phyloP scores from a whole-genome alignment of 2,888 invertebrate species.

The Thecophora atra region DNA sequence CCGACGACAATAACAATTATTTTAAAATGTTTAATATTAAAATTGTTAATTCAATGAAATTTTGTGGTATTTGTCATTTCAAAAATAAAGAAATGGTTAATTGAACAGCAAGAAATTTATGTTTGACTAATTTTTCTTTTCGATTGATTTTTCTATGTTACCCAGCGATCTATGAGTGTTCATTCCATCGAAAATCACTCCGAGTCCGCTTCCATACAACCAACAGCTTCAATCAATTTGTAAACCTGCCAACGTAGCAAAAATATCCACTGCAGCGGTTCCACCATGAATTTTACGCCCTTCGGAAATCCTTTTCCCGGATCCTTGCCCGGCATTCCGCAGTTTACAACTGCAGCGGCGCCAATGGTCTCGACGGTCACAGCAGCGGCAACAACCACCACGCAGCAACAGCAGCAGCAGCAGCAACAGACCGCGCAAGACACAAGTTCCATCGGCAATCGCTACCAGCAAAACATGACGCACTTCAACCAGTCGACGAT shows the following conservation, averaged over 20 bases:
- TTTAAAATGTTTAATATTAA: not conserved
- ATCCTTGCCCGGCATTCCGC: conserved; percentile 83
- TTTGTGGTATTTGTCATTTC: too few relatives aligned
- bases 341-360: conserved; percentile 72
- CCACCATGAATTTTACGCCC: conserved; percentile 84
- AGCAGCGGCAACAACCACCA: conserved; percentile 63
- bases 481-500: conserved; percentile 70
- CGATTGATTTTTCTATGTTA: not conserved
- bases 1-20: not conserved
- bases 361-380: conserved; percentile 71
- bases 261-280: conserved; percentile 39
- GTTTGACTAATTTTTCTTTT: not conserved
- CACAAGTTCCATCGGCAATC: conserved; percentile 57
- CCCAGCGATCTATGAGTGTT: not conserved
- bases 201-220: not conserved
- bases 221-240: not conserved
- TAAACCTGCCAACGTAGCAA: conserved; percentile 1
- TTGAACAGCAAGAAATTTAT: too few relatives aligned
- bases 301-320: conserved; percentile 82
- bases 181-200: not conserved
- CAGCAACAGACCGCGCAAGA: conserved; percentile 51
- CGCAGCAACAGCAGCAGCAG: conserved; percentile 55
- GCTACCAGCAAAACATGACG: conserved; percentile 64
- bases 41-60: not conserved
- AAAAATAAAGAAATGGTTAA: too few relatives aligned